Evolutionary conservation across 1,140 invertebrate species (phyloP).

Genomic region (Scaptomyza graminum): DNA sequence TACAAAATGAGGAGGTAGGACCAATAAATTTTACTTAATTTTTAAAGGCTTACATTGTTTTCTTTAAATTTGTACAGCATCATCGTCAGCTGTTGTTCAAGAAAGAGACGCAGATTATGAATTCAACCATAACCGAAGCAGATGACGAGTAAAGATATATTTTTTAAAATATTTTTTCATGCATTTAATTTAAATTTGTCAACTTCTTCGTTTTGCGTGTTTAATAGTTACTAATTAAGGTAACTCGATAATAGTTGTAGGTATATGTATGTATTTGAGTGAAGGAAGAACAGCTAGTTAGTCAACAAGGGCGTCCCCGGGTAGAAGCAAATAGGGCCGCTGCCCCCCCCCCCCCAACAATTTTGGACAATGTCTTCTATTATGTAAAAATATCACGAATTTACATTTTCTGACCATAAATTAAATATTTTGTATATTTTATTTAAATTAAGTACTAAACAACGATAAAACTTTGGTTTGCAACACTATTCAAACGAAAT

Average conservation of each 20-base stretch:
- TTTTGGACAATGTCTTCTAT: too few species aligned
- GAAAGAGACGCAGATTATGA: conserved; percentile 76
- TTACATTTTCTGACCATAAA: too few species aligned
- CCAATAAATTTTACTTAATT: not conserved
- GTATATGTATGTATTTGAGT: conserved; percentile 38
- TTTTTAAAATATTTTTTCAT: conserved; percentile 5
- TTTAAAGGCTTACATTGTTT: not conserved
- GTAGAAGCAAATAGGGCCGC: too few species aligned
- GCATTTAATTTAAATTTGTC: conserved; percentile 60
- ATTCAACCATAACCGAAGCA: conserved; percentile 77
- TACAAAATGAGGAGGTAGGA: conserved; percentile 88
- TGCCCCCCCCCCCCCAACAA: too few species aligned
- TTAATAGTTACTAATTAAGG: conserved; percentile 61
- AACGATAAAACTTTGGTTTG: too few species aligned
- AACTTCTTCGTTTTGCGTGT: conserved; percentile 30
- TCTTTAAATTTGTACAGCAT: conserved; percentile 44
- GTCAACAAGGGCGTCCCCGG: too few species aligned
- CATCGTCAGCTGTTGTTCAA: conserved; percentile 75
- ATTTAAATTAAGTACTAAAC: too few species aligned
- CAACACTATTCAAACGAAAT: too few species aligned
- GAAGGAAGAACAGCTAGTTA: conserved; percentile 21
- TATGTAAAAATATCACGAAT: too few species aligned
- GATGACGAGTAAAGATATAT: conserved; percentile 78
- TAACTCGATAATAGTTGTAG: conserved; percentile 45
- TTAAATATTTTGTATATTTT: too few species aligned